Percentiles rank a stretch among this genome's conserved stretches.
These are phyloP conservation scores for Lindbergichthys nudifrons DNA, from an alignment of 2,797 vertebrate species.

Conservation along the genomic window DNA sequence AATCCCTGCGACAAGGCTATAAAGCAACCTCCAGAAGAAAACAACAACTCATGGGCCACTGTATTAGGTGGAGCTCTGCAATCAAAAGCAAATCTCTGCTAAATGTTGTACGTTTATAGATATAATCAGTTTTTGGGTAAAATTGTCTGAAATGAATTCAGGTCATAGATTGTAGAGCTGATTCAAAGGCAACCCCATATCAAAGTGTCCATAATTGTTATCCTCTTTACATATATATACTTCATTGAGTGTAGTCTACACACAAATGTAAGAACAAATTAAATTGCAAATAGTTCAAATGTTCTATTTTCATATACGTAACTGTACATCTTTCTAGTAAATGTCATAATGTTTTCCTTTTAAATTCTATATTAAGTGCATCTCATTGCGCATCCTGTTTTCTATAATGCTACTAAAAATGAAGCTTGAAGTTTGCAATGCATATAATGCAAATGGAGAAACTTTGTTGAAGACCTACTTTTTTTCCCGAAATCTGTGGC, in stretches of 20 bases:
- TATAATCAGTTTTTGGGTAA: background rate
- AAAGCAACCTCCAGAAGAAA: background rate
- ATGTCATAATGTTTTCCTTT: background rate
- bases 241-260: too few species aligned
- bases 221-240: too few species aligned
- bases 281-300: background rate
- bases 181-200: background rate
- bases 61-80: background rate
- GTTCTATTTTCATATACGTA: background rate
- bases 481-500: too few species aligned
- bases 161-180: background rate
- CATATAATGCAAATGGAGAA: conserved; percentile 28
- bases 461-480: conserved; percentile 54
- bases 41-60: too few species aligned
- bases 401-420: background rate
- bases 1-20: background rate
- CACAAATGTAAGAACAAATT: background rate
- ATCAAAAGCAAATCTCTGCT: background rate
- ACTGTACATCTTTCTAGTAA: background rate
- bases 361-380: background rate
- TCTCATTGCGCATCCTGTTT: background rate
- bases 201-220: too few species aligned
- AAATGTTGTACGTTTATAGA: background rate
- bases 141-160: too few species aligned
- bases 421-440: background rate